phyloP scores from a whole-genome alignment of 2,888 invertebrate species.

The Venusia cambrica region DNA sequence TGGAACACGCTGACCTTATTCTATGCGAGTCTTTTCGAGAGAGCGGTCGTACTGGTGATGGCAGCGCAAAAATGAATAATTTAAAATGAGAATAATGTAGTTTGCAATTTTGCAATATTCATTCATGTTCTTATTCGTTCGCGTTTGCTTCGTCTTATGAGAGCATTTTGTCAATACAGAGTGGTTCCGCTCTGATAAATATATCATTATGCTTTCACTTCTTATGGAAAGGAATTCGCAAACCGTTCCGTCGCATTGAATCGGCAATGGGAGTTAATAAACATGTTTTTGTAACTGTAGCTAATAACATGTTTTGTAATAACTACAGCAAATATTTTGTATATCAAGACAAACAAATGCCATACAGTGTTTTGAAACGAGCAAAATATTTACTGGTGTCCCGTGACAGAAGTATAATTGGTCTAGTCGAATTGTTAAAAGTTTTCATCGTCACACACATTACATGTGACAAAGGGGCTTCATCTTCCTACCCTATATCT shows the following conservation, averaged over 20 bases:
- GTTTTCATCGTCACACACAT: too few species aligned
- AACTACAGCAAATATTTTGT: slow-evolving; percentile 26
- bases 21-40: slow-evolving; percentile 55
- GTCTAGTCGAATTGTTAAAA: too few species aligned
- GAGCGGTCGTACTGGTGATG: slow-evolving; percentile 48
- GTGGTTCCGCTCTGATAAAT: slow-evolving; percentile 64
- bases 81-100: slow-evolving; percentile 46
- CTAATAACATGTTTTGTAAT: too few species aligned
- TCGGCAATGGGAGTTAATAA: slow-evolving; percentile 26
- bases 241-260: slow-evolving; percentile 36
- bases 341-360: slow-evolving; percentile 17
- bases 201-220: slow-evolving; percentile 70
- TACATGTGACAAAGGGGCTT: too few species aligned
- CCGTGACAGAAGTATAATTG: too few species aligned
- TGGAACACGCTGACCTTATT: slow-evolving; percentile 74
- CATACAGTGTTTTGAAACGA: slow-evolving; percentile 8
- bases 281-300: slow-evolving; percentile 46
- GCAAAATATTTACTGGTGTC: too few species aligned
- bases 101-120: slow-evolving; percentile 36
- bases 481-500: too few species aligned
- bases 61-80: slow-evolving; percentile 59
- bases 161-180: slow-evolving; percentile 38
- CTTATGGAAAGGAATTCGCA: slow-evolving; percentile 55
- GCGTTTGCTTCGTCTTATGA: slow-evolving; percentile 10
- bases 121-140: slow-evolving; percentile 31